Conservation (phyloP, 2,888 invertebrate species). For the Xanthia icteritia region DNA sequence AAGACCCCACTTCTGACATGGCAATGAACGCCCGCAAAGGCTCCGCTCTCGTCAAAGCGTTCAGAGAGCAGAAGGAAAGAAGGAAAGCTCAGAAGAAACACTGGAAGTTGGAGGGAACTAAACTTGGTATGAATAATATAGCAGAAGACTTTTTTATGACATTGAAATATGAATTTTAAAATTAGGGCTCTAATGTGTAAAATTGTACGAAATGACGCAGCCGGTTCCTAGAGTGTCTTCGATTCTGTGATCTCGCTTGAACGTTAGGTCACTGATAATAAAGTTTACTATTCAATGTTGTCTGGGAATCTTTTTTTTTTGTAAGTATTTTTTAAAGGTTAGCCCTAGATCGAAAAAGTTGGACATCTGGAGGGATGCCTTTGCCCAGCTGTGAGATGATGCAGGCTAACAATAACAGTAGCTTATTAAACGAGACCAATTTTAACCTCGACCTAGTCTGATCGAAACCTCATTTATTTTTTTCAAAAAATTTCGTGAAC, state of each 20-base stretch:
- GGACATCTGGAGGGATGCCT: no score
- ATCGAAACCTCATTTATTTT: neutral
- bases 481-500: no score
- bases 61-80: conserved; percentile 99
- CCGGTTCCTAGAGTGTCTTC: no score
- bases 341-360: no score
- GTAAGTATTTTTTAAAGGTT: no score
- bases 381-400: no score
- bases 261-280: neutral
- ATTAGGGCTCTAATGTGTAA: neutral
- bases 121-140: conserved; percentile 91
- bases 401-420: no score
- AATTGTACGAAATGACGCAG: neutral
- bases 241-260: no score
- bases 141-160: neutral
- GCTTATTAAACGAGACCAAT: neutral
- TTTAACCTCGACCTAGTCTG: neutral
- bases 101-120: conserved; percentile 99
- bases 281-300: neutral
- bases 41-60: conserved; percentile 96
- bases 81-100: conserved; percentile 99
- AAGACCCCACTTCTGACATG: conserved; percentile 99
- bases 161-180: conserved; percentile 7
- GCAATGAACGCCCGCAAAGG: conserved; percentile 98
- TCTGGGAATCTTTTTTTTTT: neutral